Evolutionary conservation across 2,888 invertebrate genomes (phyloP), one percentile per base, ranked within the genome.

Genomic region (Leucoma salicis): DNA sequence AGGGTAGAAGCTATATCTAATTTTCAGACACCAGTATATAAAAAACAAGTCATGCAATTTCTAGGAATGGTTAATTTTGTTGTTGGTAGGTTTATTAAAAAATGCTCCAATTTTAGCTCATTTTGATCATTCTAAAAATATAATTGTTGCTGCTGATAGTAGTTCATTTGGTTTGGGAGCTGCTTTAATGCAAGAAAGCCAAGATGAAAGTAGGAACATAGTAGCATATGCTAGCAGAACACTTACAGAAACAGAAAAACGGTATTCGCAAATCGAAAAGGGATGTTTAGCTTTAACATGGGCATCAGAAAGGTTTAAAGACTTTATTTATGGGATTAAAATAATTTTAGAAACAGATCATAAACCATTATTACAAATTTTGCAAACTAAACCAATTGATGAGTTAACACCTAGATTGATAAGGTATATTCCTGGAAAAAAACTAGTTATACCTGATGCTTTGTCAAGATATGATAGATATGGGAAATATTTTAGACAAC

Each of bases 151-250:
- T 5, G 32, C 32, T 1, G 32, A 32, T 32, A 18, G 18, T 18
- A 32, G 32, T 32, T 16, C 16, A 2, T 32, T n/a, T 32, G 32
- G 32, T 32, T 16, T 32, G 11, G 32, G 32, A 5, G 32, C 18
- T 6, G 2, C 12, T 1, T 12, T 32, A 11, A 16, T 18, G n/a
- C 32, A 32, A 4, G 32, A 18, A 14, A n/a, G n/a, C n/a, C 2
- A 16, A 16, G 1, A 5, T 2, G 5, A 12, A 3, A 6, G 6
- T 11, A 18, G 32, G 12, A 5, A 15, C 2, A 16, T 32, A 0
- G 7, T 32, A n/a, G 11, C 16, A n/a, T 32, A 32, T 18, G 18
- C 18, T n/a, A n/a, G n/a, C 1, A 32, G 11, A 18, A 18, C 32
- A n/a, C 11, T 32, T 5, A 7, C 2, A 6, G 18, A 32, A 12